phyloP scores from a whole-genome alignment of 2,113 vertebrate genomes.

The Vulpes ferrilata region DNA sequence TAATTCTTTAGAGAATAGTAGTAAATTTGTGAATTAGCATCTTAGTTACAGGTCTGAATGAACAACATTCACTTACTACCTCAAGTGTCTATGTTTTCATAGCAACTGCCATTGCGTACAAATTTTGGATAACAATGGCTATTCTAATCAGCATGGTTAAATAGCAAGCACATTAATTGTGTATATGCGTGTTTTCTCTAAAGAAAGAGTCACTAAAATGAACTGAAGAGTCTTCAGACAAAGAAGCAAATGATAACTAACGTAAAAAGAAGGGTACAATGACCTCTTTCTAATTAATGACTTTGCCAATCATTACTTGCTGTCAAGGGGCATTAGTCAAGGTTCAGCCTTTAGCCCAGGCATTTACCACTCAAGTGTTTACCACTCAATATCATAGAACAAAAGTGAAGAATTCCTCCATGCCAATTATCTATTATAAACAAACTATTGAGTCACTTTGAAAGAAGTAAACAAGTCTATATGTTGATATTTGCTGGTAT shows the following conservation, averaged over 20 bases:
- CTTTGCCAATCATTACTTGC: conserved; percentile 42
- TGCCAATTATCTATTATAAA: conserved; percentile 62
- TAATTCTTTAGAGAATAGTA: conserved; percentile 36
- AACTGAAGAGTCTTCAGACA: conserved; percentile 29
- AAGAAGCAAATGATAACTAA: conserved; percentile 38
- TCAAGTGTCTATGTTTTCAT: neutral
- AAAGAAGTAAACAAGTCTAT: conserved; percentile 77
- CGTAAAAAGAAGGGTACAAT: neutral
- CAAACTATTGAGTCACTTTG: conserved; percentile 45
- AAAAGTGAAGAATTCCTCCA: conserved; percentile 13
- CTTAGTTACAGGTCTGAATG: neutral
- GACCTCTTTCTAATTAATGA: conserved; percentile 51
- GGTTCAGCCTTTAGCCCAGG: conserved; percentile 26
- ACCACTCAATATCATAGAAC: conserved; percentile 17
- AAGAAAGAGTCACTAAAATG: neutral
- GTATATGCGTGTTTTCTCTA: neutral
- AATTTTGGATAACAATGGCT: neutral
- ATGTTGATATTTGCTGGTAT: conserved; percentile 62
- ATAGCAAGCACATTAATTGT: neutral
- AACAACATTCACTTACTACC: conserved; percentile 5
- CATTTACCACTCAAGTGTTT: conserved; percentile 10
- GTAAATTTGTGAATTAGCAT: conserved; percentile 28
- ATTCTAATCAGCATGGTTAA: conserved; percentile 2
- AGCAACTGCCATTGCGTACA: neutral
- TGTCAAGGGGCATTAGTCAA: conserved; percentile 25